phyloP scores from a whole-genome alignment of 2,888 invertebrate genomes.

The Pristionchus japonicus region DNA sequence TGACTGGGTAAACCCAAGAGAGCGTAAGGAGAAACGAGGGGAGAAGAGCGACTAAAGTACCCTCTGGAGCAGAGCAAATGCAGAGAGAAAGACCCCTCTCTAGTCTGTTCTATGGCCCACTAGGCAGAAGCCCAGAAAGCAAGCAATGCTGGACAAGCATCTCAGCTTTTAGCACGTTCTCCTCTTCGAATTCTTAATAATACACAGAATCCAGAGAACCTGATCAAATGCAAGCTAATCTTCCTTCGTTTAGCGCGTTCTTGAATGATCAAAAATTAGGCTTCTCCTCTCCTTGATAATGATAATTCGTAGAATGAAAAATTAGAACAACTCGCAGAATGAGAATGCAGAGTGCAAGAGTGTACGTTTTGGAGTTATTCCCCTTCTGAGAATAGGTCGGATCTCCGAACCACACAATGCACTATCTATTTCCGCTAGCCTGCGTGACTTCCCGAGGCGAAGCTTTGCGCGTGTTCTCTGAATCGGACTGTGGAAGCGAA shows the following conservation, averaged over 20 bases:
- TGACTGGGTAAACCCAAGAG: neutral
- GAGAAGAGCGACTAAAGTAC: conserved; percentile 26
- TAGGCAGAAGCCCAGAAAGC: neutral
- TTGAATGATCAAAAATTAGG: no score
- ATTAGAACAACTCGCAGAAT: no score
- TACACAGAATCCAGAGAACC: no score
- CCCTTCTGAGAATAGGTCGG: neutral
- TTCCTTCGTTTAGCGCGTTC: no score
- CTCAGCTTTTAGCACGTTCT: neutral
- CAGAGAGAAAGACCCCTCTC: conserved; percentile 2
- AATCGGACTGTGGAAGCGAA: neutral
- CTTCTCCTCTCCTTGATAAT: no score
- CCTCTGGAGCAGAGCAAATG: neutral
- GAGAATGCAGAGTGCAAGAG: no score
- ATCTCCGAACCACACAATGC: neutral
- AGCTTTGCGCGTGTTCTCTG: neutral
- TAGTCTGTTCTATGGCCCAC: neutral
- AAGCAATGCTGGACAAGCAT: neutral
- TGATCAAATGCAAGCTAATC: no score
- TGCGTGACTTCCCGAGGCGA: neutral
- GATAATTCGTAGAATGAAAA: no score
- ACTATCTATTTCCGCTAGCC: neutral
- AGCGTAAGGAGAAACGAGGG: neutral
- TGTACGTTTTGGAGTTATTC: no score
- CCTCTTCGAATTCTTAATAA: no score